Conservation (phyloP, 2,797 vertebrate species). For the Alectoris magna region DNA sequence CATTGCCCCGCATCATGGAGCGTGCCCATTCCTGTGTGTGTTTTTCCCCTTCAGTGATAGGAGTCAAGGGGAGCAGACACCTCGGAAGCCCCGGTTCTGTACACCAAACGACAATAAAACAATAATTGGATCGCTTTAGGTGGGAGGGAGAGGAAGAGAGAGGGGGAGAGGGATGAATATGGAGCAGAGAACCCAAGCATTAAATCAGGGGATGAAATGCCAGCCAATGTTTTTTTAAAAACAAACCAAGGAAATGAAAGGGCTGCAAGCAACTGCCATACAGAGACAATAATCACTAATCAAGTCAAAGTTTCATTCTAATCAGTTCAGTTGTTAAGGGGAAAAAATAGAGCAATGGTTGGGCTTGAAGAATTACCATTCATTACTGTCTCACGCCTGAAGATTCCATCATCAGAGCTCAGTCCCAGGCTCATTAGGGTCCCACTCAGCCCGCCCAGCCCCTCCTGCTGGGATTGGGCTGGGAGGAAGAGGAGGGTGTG, state of each 20-base stretch:
- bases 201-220: conserved; percentile 57
- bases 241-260: conserved; percentile 70
- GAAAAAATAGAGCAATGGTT: conserved; percentile 50
- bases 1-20: rapidly evolving
- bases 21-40: neutral
- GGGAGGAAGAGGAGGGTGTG: neutral
- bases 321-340: conserved; percentile 79
- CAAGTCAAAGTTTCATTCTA: conserved; percentile 77
- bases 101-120: neutral
- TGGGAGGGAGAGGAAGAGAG: neutral
- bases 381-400: neutral
- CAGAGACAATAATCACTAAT: conserved; percentile 74
- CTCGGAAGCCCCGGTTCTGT: neutral
- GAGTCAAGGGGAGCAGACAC: neutral
- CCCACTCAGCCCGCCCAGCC: neutral
- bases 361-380: neutral
- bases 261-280: conserved; percentile 63
- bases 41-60: neutral
- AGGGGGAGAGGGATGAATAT: conserved; percentile 66
- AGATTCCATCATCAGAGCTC: neutral
- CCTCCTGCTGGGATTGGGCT: neutral
- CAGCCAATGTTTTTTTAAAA: conserved; percentile 71
- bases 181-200: conserved; percentile 54
- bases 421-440: neutral
- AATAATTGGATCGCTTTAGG: neutral